Base-by-base conservation (phyloP, 2,113 vertebrate genomes). In the Cavia porcellus region DNA sequence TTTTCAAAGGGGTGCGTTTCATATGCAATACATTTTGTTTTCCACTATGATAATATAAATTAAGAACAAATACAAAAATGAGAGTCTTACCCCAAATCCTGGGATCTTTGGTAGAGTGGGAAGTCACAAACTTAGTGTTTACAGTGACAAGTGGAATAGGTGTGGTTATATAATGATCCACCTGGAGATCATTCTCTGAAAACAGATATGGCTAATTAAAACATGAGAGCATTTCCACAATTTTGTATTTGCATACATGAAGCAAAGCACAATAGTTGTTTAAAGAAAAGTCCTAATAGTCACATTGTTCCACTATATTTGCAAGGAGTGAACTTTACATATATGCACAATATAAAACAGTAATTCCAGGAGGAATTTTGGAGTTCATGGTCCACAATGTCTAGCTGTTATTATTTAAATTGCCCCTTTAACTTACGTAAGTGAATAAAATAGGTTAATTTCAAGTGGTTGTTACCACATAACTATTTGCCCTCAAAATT, bases 71-170 rank as follows among this genome's bases (percentile, higher is more conserved):
- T 92, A 81, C 94, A 82, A 91, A 97, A 89, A 94, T 38, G 1
- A 62, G 45, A 92, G 75, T 80, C 97, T 98, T 97, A 98, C 98
- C 97, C 5, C 94, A 96, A 97, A 86, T 81, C 5, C 81, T 42
- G 25, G 95, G 42, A 79, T 84, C 45, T 5, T 90, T 92, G 25
- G 96, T 97, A 35, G 12, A 64, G 22, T 94, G 61, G 5, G 87
- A 35, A 59, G 64, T 90, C 66, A 70, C 5, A 22, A 91, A 96
- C 4, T 80, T 97, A 3, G 89, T 90, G 35, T 97, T 98, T 22
- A 24, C 11, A 68, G 4, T 13, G 57, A 19, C 47, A 15, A 17
- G 20, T 5, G 75, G 75, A 32, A 19, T 30, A 28, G 47, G 25
- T 86, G 72, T 52, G 10, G 24, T 35, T 77, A 59, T 68, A 42